phyloP scores from a whole-genome alignment of 2,888 invertebrate species.

The Frankliniella intonsa region DNA sequence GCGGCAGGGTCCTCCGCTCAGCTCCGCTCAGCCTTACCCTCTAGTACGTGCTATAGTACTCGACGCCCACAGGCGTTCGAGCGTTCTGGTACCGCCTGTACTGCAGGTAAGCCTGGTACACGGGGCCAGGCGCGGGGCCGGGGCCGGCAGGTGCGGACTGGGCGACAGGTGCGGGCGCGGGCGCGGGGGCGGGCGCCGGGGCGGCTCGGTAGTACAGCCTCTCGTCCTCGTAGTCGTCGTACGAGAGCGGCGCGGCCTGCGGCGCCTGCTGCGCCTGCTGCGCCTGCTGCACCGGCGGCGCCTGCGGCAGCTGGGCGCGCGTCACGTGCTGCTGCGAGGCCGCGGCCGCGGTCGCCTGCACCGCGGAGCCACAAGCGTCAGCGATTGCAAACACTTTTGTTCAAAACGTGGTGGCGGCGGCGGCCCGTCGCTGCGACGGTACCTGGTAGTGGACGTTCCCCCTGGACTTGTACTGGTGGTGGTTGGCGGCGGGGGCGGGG shows the following conservation, averaged over 20 bases:
- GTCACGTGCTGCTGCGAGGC: conserved; percentile 10
- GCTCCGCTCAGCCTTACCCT: neutral
- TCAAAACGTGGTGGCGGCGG: neutral
- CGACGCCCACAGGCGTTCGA: neutral
- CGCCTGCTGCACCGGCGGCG: neutral
- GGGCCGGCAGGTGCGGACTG: neutral
- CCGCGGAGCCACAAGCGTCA: neutral
- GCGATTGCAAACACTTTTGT: neutral
- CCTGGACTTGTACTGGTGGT: neutral
- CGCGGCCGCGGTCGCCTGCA: neutral
- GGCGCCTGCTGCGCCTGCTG: neutral
- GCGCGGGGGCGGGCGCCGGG: neutral
- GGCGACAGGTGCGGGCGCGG: neutral
- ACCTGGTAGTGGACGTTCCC: conserved; percentile 12
- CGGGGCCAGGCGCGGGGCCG: conserved; percentile 14
- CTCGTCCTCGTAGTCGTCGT: conserved; percentile 3
- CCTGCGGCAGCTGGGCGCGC: neutral
- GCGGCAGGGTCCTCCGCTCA: neutral
- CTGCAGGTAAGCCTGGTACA: conserved; percentile 21
- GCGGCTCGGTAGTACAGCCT: conserved; percentile 9
- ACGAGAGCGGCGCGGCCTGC: conserved; percentile 1
- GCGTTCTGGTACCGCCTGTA: conserved; percentile 7
- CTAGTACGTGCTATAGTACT: conserved; percentile 1
- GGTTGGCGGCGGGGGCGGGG: neutral
- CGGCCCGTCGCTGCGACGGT: neutral